Evolutionary conservation across 2,888 invertebrate species (phyloP), one percentile per base, ranked within the genome.

Genomic region (Drosophila melanosoma): DNA sequence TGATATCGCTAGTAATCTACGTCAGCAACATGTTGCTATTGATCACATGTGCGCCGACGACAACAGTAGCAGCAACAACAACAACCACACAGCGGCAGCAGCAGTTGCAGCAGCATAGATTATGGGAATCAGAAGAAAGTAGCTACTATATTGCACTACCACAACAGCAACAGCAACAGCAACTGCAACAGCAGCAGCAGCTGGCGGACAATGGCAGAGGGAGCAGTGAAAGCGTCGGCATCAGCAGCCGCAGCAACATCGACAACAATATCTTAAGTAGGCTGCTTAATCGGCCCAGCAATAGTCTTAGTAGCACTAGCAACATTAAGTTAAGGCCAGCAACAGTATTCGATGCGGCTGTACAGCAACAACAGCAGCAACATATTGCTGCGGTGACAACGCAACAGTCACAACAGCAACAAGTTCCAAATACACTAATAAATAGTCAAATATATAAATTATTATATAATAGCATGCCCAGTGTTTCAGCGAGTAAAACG

Each of bases 361-460:
- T 69, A 60, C 68, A 72, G 63, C 81, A 72, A 57, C 82, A 70
- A 29, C 64, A 68, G 69, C 79, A 76, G 63, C 74, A 73, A 59
- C 71, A 81, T 54, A 60, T 53, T 65, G 74, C 58, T 48, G 73
- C 74, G 54, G 58, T 76, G 69, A 63, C 78, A 70, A 68, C 69
- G 58, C 78, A 74, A 69, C 88, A 82, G 79, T 79, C 85, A 84
- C 86, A 87, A 87, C 86, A 87, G 87, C 91, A 87, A 90, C 90
- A 91, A 91, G 92, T 93, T 92, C 92, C 93, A 92, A 93, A 92
- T 91, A 90, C 75, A 72, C 74, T 87, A 90, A 85, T 89, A 87
- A 91, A 92, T 92, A 93, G 92, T 92, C 92, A 91, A 91, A 90
- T 89, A 91, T 81, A 87, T 90, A 90, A 90, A 82, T 88, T 90